phyloP scores from a whole-genome alignment of 1,140 invertebrate species.

The Macrocentrus cingulum region DNA sequence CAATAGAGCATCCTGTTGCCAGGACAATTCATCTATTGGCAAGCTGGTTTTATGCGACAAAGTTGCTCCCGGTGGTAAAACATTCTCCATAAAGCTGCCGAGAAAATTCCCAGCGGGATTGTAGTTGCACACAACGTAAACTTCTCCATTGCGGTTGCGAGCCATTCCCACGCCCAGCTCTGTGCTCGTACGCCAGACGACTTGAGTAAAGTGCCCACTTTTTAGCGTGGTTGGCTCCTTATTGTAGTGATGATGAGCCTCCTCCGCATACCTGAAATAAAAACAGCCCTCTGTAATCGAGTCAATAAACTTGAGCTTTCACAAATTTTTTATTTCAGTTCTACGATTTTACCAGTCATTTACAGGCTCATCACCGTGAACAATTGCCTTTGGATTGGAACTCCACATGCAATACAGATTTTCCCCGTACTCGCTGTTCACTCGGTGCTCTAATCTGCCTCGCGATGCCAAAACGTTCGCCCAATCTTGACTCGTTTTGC shows the following conservation, averaged over 20 bases:
- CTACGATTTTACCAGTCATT: slow-evolving; percentile 67
- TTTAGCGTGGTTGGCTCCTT: slow-evolving; percentile 68
- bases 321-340: no score
- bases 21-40: slow-evolving; percentile 53
- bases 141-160: slow-evolving; percentile 68
- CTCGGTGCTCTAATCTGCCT: slow-evolving; percentile 73
- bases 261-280: slow-evolving; percentile 51
- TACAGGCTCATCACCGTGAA: slow-evolving; percentile 71
- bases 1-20: slow-evolving; percentile 66
- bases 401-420: slow-evolving; percentile 79
- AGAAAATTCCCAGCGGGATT: slow-evolving; percentile 83
- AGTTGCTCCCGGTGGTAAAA: slow-evolving; percentile 61
- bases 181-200: slow-evolving; percentile 77
- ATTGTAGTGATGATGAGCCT: slow-evolving; percentile 61
- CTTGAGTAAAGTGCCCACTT: slow-evolving; percentile 73
- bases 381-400: slow-evolving; percentile 68
- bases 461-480: slow-evolving; percentile 71
- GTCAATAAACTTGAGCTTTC: no score
- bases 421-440: slow-evolving; percentile 76
- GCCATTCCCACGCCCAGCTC: slow-evolving; percentile 79
- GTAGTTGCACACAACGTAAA: slow-evolving; percentile 85
- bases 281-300: no score
- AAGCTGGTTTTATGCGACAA: slow-evolving; percentile 43
- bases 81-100: slow-evolving; percentile 76
- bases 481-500: slow-evolving; percentile 80